Percentiles rank a stretch among this genome's conserved stretches.
Conservation (phyloP, 1,140 invertebrate genomes). For the Habropoda laboriosa region DNA sequence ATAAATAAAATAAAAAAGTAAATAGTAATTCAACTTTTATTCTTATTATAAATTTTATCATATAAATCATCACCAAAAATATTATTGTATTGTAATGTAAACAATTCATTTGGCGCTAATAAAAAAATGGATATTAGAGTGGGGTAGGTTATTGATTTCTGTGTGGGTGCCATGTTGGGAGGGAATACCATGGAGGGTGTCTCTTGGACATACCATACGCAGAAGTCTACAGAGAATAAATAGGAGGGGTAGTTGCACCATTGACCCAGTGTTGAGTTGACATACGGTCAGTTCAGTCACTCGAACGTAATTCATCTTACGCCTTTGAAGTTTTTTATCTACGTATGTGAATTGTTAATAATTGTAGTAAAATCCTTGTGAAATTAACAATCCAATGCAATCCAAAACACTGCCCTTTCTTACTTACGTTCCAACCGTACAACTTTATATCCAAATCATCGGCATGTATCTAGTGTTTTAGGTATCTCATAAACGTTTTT, state of each 20-base stretch:
- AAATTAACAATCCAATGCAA: conserved; percentile 47
- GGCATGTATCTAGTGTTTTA: conserved; percentile 30
- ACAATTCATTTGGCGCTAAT: conserved; percentile 49
- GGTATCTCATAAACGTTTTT: conserved; percentile 1
- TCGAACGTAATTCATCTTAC: conserved; percentile 38
- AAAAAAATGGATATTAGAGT: conserved; percentile 62
- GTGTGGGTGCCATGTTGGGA: conserved; percentile 73
- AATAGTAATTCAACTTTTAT: not conserved
- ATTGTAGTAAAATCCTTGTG: conserved; percentile 20
- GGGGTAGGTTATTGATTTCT: conserved; percentile 80
- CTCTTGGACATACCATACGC: conserved; percentile 69
- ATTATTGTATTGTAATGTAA: conserved; percentile 29
- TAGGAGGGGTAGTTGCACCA: conserved; percentile 80
- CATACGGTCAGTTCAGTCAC: conserved; percentile 73
- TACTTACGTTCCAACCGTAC: conserved; percentile 42
- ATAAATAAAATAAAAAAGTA: not conserved
- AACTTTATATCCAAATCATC: conserved; percentile 39
- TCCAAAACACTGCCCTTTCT: conserved; percentile 61
- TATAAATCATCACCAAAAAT: not conserved
- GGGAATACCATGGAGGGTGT: conserved; percentile 72
- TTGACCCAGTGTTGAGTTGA: conserved; percentile 80
- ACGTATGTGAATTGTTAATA: conserved; percentile 44
- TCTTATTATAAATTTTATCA: conserved; percentile 33
- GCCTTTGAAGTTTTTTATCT: conserved; percentile 44
- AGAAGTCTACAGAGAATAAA: conserved; percentile 73